Evolutionary conservation across 2,888 invertebrate genomes (phyloP), one percentile per base, ranked within the genome.

Genomic region (Parapristionchus giblindavisi): DNA sequence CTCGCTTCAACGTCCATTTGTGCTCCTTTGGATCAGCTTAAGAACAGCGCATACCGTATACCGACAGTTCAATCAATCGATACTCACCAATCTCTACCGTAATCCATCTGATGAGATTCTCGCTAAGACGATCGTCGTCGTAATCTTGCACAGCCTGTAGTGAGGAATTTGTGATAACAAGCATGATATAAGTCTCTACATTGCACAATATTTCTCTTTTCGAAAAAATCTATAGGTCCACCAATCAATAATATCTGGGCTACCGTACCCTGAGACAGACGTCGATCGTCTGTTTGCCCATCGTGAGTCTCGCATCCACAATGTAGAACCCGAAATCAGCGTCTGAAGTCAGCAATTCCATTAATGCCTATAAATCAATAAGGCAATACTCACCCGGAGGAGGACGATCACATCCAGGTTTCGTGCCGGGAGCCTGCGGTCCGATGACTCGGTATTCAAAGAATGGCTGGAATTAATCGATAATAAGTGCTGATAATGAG

Each of bases 401-500:
- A 0, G 70, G 70, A 29, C 70, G 54, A 71, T 71, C 70, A n/a
- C 70, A 71, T 4, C 70, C 70, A 4, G 70, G 70, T 17, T 71
- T n/a, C 27, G 56, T 36, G 24, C 36, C 70, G 29, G 70, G 54
- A 71, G 70, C 29, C 56, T 71, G 70, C 2, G 54, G 56, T 11
- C 70, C 70, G 40, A 71, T 71, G 56, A 71, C 29, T 40, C 70
- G 70, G 56, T 71, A 36, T 40, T 71, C 70, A 43, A 71, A 71
- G 70, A 71, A 71, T 1, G 36, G 14, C 70, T 71, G 40, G 24
- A 68, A 61, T 61, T 5, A 38, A 56, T 27, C 56, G 8, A 21
- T 34, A 32, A 58, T 32, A 32, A 29, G n/a, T n/a, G n/a, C n/a
- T n/a, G n/a, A n/a, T 11, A 29, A n/a, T 32, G 3, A 3, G 61